Evolutionary conservation across 2,113 vertebrate genomes (phyloP), one percentile per base, ranked within the genome.

Genomic region (Muscicapa adusta): DNA sequence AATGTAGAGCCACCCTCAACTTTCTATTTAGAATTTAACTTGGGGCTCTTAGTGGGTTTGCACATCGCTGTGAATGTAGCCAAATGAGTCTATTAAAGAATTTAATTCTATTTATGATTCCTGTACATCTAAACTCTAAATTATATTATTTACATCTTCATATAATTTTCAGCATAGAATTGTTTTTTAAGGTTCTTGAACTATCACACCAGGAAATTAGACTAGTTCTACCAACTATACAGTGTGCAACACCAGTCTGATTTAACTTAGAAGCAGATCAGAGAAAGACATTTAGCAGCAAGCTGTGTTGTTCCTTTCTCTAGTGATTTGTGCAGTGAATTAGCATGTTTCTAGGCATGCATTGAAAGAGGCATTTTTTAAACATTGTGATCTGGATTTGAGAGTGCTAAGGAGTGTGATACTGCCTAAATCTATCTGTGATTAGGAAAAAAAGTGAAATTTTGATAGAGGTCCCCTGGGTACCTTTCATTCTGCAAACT

Each of bases 11-110:
- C 95, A 85, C 92, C 82, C 67, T 89, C 88, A 89, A 82, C 65
- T 89, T 95, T 96, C 86, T 78, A 85, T 94, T 95, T 96, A 86
- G 91, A 93, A 86, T 84, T 74, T 75, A 82, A 94, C 81, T 94
- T 80, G 56, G 66, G 81, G 66, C 51, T 94, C 94, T 96, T 96
- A 97, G 84, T 51, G 77, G 73, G 53, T 94, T 94, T 97, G 88
- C 80, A 94, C 48, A 50, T 91, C 60, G 72, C 86, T 85, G 60
- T 72, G 91, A 96, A 85, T 47, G 23, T 89, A 97, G 48, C 75
- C 66, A 77, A 94, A 95, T 47, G 24, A 91, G 36, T 91, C 60
- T 75, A 85, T 91, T 89, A 92, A 92, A 81, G 17, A 88, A 79
- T 94, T 87, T 74, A 72, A 95, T 96, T 94, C 89, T 87, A 81